These are phyloP conservation scores for Tetraneura akinire DNA, from an alignment of 1,140 invertebrate genomes.

Conservation along the genomic window DNA sequence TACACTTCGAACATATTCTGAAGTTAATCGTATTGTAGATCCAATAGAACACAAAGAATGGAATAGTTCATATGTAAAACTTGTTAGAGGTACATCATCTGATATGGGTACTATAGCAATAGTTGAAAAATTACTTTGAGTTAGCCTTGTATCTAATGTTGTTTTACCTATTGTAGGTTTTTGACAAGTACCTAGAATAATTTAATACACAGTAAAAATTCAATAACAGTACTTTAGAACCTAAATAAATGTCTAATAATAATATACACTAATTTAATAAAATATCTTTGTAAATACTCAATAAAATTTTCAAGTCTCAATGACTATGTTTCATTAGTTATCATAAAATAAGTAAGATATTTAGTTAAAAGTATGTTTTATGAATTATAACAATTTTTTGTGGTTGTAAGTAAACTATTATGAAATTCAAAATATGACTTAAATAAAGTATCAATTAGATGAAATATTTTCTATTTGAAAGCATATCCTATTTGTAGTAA, in stretches of 20 bases:
- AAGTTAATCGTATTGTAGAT: constrained; percentile 82
- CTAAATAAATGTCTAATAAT: no score
- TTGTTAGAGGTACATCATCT: constrained; percentile 90
- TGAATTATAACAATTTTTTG: no score
- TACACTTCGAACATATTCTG: constrained; percentile 82
- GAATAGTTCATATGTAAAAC: constrained; percentile 95
- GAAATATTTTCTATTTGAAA: no score
- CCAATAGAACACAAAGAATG: constrained; percentile 89
- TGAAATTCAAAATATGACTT: no score
- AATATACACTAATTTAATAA: neutral
- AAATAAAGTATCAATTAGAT: no score
- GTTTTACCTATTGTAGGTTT: constrained; percentile 64
- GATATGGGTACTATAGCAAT: constrained; percentile 93
- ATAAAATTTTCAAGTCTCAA: no score
- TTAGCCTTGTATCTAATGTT: constrained; percentile 75
- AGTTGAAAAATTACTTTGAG: constrained; percentile 92
- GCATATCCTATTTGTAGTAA: no score
- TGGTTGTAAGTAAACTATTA: no score
- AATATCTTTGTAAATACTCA: no score
- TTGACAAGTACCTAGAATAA: constrained; percentile 66
- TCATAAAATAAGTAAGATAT: no score
- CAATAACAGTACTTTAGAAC: neutral
- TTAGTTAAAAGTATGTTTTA: no score
- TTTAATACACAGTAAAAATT: neutral
- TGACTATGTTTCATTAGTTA: no score